Base-by-base conservation (phyloP, 2,797 vertebrate genomes). In the Esox lucius region DNA sequence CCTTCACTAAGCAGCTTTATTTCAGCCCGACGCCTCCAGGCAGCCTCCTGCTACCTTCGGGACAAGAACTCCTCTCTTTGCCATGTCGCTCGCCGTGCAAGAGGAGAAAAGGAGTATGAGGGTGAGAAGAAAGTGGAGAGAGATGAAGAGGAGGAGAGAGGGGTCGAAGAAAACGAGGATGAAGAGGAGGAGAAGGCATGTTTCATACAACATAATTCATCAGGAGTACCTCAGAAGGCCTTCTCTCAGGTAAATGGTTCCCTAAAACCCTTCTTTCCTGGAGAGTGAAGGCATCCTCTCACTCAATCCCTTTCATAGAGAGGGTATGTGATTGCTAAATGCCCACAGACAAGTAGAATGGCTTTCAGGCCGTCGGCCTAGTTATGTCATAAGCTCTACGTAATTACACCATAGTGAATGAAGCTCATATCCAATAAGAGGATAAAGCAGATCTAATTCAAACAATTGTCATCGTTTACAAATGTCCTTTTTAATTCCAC, bases 1-100 rank as follows among this genome's bases (percentile, higher is more conserved):
- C 12, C 42, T 49, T 70, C 70, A 70, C 68, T 24, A 48, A 19
- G 46, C 24, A 16, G 68, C 15, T 70, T 70, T 51, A 68, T 31
- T 48, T 70, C 26, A 48, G 46, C 46, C 24, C 46, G 31, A 26
- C 15, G 48, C 46, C 46, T 70, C 24, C 4, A 16, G 24, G 24
- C 68, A 16, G 46, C 48, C 68, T 28, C 68, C 68, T 39, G 12
- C 68, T 17, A 12, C 42, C 24, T n/a, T 11, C 13, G 24, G 68
- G 68, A 70, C 68, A 70, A 28, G 68, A 70, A 48, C 6, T 7
- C 15, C 9, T 13, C 68, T 31, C 48, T 70, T 13, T 26, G 68
- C 46, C 13, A 6, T n/a, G 66, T 67, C 65, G 33, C 65, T 65
- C 65, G 7, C 65, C 65, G 15, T 48, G 13, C 3, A 6, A 1